phyloP scores from a whole-genome alignment of 2,113 vertebrate species.

The Taxidea taxus region DNA sequence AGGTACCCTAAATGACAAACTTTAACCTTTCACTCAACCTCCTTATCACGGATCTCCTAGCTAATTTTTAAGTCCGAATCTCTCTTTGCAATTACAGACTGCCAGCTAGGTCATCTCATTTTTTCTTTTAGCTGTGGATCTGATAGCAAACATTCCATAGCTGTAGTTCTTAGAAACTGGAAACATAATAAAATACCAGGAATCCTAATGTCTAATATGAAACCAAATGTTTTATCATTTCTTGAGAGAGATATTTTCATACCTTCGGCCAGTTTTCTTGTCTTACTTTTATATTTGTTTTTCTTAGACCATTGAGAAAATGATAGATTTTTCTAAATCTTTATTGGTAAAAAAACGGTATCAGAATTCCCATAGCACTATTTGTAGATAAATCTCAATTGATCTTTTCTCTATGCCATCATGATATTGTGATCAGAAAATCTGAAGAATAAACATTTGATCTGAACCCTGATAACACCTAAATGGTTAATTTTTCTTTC shows the following conservation, averaged over 20 bases:
- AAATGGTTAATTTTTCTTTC: not conserved
- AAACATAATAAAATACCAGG: not conserved
- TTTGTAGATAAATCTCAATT: not conserved
- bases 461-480: not conserved
- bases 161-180: not conserved
- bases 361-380: not conserved
- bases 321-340: not conserved
- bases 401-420: not conserved
- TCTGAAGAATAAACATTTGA: slow-evolving; percentile 8
- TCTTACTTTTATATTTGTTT: slow-evolving; percentile 25
- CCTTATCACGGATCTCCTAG: not conserved
- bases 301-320: not conserved
- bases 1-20: not conserved
- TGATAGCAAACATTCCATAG: not conserved
- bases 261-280: not conserved
- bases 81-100: not conserved
- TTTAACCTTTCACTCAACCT: not conserved
- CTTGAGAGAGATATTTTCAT: not conserved
- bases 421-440: not conserved
- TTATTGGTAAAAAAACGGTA: not conserved
- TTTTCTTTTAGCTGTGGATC: not conserved
- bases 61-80: not conserved
- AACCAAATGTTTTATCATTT: not conserved
- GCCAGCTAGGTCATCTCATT: not conserved
- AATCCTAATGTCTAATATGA: not conserved